Conservation (phyloP, 35 echinoderm and acorn worm genomes). For the Patiria miniata region DNA sequence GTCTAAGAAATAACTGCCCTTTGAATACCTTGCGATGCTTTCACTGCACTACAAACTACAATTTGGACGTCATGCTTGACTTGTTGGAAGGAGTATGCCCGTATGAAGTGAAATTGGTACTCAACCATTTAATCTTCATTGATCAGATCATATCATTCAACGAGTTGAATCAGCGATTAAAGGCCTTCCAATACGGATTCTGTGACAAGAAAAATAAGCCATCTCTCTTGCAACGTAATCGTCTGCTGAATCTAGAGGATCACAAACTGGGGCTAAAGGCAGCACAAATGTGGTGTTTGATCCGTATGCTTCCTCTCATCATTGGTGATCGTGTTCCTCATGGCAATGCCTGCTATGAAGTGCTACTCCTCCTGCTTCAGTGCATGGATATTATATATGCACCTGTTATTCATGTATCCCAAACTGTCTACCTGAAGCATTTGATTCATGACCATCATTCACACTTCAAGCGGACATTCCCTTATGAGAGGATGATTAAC, state of each 20-base stretch:
- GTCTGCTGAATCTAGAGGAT: constrained; percentile 66
- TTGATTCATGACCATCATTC: constrained; percentile 60
- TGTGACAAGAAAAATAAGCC: constrained; percentile 81
- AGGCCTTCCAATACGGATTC: constrained; percentile 54
- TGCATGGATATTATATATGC: constrained; percentile 81
- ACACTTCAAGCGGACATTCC: constrained; percentile 52
- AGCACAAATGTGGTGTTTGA: constrained; percentile 66
- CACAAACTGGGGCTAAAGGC: constrained; percentile 87
- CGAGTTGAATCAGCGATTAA: constrained; percentile 69
- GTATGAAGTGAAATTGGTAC: constrained; percentile 74
- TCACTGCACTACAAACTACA: constrained; percentile 59
- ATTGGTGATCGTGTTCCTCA: constrained; percentile 65
- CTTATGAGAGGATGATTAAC: constrained; percentile 57
- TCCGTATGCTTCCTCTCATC: constrained; percentile 69
- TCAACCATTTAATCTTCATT: constrained; percentile 46
- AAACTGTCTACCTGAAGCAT: constrained; percentile 64
- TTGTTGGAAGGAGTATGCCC: constrained; percentile 66
- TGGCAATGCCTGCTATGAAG: constrained; percentile 50
- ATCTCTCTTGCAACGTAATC: not conserved
- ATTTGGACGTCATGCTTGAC: constrained; percentile 78
- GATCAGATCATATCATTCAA: constrained; percentile 38
- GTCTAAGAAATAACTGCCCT: constrained; percentile 21
- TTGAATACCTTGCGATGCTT: constrained; percentile 58
- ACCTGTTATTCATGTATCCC: constrained; percentile 20
- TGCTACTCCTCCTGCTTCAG: constrained; percentile 58